Conservation (phyloP, 2,113 vertebrate genomes). For the Cynopterus brachyotis region DNA sequence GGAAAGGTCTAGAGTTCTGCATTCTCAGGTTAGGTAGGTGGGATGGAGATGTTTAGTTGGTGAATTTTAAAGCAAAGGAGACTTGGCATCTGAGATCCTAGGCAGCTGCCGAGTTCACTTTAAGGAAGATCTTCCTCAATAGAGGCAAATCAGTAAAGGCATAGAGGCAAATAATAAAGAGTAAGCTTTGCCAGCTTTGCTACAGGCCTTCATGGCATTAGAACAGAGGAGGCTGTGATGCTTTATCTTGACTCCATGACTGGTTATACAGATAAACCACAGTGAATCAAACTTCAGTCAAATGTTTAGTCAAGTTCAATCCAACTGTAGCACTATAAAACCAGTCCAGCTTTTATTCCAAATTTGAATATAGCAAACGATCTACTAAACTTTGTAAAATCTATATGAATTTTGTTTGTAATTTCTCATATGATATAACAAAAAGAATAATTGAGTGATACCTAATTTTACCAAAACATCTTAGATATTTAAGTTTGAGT, state of each 20-base stretch:
- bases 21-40: background rate
- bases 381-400: constrained; percentile 17
- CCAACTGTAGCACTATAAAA: background rate
- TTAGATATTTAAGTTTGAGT: constrained; percentile 22
- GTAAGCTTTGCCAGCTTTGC: background rate
- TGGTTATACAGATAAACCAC: background rate
- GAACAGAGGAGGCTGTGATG: background rate
- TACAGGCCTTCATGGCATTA: background rate
- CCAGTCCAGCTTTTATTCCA: background rate
- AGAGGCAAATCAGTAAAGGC: background rate
- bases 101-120: background rate
- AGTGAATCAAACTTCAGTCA: background rate
- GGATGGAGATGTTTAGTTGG: background rate
- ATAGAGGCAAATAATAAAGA: background rate
- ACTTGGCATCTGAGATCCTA: background rate
- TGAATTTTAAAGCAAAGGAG: background rate
- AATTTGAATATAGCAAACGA: background rate
- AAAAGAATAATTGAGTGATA: background rate
- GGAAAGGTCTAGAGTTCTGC: background rate
- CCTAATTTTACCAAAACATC: constrained; percentile 30
- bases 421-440: background rate
- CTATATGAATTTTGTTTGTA: background rate
- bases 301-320: background rate
- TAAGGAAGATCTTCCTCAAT: background rate
- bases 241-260: background rate